These are phyloP conservation scores for Brachyopa scutellaris DNA, from an alignment of 2,888 invertebrate species.

Conservation along the genomic window DNA sequence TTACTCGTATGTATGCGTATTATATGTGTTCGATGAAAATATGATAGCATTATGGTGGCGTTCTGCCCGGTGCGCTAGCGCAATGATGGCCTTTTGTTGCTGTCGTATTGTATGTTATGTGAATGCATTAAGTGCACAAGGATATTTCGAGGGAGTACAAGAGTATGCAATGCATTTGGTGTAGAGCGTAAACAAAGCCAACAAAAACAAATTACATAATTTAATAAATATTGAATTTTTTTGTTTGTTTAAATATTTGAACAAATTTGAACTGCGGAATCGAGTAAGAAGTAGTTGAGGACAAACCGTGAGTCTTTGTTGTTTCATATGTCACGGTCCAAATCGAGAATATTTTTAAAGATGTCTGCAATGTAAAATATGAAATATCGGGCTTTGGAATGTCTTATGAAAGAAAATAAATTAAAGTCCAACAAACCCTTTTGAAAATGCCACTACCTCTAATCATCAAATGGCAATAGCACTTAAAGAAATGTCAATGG, in stretches of 20 bases:
- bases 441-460: too few relatives aligned
- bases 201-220: background rate
- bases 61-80: constrained; percentile 58
- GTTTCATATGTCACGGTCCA: too few relatives aligned
- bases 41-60: constrained; percentile 62
- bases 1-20: background rate
- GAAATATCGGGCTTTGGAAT: too few relatives aligned
- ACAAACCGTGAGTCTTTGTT: too few relatives aligned
- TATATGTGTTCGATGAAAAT: constrained; percentile 51
- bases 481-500: too few relatives aligned
- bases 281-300: background rate
- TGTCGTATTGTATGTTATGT: background rate
- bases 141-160: constrained; percentile 19
- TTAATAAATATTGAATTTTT: constrained; percentile 35
- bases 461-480: too few relatives aligned
- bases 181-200: background rate
- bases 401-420: too few relatives aligned
- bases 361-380: too few relatives aligned
- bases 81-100: constrained; percentile 39
- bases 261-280: background rate
- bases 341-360: too few relatives aligned
- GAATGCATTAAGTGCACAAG: constrained; percentile 20
- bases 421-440: too few relatives aligned
- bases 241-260: constrained; percentile 41
- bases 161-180: background rate